These are phyloP conservation scores for Omphaloscelis lunosa DNA, from an alignment of 2,888 invertebrate species.

Conservation along the genomic window DNA sequence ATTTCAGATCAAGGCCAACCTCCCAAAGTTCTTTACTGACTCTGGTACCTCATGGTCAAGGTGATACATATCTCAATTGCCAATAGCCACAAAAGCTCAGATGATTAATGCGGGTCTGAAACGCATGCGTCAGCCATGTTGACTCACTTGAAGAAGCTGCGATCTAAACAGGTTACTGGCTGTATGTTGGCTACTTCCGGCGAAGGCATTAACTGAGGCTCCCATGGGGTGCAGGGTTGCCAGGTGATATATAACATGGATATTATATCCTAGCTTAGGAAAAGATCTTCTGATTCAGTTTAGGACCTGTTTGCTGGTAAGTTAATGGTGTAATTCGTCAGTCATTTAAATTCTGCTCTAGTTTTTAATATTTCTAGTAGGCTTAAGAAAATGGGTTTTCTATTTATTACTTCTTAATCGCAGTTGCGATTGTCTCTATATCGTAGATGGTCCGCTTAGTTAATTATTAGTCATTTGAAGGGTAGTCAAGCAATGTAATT, in stretches of 20 bases:
- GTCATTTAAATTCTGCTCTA: neutral
- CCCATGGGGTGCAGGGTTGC: conserved; percentile 2
- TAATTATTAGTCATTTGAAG: neutral
- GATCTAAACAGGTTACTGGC: conserved; percentile 43
- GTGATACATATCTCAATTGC: conserved; percentile 27
- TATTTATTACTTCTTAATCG: neutral
- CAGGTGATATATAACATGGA: neutral
- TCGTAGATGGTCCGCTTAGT: neutral
- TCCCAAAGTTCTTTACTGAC: neutral
- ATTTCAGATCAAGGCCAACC: conserved; percentile 5
- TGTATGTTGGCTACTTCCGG: conserved; percentile 56
- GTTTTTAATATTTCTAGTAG: neutral
- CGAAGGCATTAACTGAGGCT: conserved; percentile 31
- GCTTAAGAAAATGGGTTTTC: neutral
- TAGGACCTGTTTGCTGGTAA: neutral
- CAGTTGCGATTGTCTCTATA: neutral
- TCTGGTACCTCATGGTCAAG: conserved; percentile 42
- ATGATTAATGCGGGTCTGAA: conserved; percentile 44
- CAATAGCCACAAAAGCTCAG: conserved; percentile 26
- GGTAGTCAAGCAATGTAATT: neutral
- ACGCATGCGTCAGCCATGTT: conserved; percentile 54
- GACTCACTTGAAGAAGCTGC: conserved; percentile 52
- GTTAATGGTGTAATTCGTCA: neutral
- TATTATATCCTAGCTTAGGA: neutral
- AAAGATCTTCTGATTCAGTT: neutral